phyloP scores from a whole-genome alignment of 2,797 vertebrate species.

The Sebastes itinus region DNA sequence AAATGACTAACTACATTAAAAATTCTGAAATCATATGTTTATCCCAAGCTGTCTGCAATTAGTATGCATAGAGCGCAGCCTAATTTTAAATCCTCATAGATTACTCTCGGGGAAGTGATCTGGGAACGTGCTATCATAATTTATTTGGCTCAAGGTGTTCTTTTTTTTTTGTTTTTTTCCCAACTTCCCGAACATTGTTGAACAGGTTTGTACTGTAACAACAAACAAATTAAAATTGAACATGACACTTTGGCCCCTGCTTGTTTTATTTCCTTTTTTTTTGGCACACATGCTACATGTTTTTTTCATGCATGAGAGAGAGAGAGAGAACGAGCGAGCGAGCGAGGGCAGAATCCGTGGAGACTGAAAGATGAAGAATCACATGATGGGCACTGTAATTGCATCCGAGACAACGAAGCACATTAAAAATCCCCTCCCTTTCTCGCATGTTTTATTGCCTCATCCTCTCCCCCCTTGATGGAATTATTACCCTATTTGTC shows the following conservation, averaged over 20 bases:
- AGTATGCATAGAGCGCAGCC: slow-evolving; percentile 66
- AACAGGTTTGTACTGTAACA: slow-evolving; percentile 58
- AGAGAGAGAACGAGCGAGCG: background rate
- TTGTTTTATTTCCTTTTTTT: slow-evolving; percentile 32
- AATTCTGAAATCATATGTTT: slow-evolving; percentile 73
- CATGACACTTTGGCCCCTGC: slow-evolving; percentile 60
- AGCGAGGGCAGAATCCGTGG: slow-evolving; percentile 37
- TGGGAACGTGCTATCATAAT: slow-evolving; percentile 64
- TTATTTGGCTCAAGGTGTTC: slow-evolving; percentile 70
- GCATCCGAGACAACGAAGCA: slow-evolving; percentile 64
- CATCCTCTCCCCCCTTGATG: slow-evolving; percentile 61
- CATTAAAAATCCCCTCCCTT: slow-evolving; percentile 63
- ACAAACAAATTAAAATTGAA: slow-evolving; percentile 72
- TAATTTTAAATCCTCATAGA: slow-evolving; percentile 72
- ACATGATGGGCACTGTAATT: slow-evolving; percentile 74
- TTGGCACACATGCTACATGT: slow-evolving; percentile 1
- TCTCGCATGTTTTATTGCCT: slow-evolving; percentile 67
- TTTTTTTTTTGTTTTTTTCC: slow-evolving; percentile 8
- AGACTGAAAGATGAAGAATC: slow-evolving; percentile 64
- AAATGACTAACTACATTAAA: slow-evolving; percentile 65
- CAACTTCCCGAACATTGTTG: slow-evolving; percentile 41
- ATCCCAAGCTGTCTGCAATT: slow-evolving; percentile 70
- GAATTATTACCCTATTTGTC: slow-evolving; percentile 73
- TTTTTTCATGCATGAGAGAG: background rate
- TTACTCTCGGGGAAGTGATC: slow-evolving; percentile 65